These are phyloP conservation scores for Myrmophylax atrothorax DNA, from an alignment of 2,113 vertebrate genomes.

Conservation along the genomic window DNA sequence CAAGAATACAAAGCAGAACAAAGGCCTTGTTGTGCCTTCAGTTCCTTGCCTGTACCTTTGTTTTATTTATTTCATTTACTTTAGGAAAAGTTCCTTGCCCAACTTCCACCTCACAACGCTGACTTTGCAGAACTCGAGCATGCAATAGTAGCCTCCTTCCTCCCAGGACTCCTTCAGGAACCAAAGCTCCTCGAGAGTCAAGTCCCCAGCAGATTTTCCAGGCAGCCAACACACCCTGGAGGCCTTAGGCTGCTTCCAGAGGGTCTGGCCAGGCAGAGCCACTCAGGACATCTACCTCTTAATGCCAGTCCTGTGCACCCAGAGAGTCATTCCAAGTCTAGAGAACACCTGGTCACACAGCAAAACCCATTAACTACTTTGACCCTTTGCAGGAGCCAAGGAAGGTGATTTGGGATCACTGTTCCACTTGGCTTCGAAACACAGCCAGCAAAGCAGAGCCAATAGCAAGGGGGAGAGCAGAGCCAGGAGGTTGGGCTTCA, in stretches of 20 bases:
- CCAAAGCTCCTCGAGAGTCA: neutral
- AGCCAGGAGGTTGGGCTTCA: rapidly evolving
- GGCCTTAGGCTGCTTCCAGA: neutral
- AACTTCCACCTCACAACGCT: neutral
- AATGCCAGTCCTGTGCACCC: neutral
- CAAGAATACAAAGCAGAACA: conserved; percentile 22
- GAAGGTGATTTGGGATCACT: neutral
- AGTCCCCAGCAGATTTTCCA: neutral
- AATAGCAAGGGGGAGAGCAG: neutral
- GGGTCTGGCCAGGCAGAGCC: neutral
- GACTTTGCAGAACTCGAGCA: neutral
- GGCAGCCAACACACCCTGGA: neutral
- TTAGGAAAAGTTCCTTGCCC: neutral
- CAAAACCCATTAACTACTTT: neutral
- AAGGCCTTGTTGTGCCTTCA: neutral
- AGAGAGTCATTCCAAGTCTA: rapidly evolving
- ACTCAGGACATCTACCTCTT: neutral
- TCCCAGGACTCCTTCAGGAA: neutral
- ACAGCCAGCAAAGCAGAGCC: neutral
- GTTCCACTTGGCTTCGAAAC: neutral
- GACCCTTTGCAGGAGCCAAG: neutral
- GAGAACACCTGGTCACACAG: neutral
- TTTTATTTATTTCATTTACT: neutral
- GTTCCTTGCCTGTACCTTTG: neutral
- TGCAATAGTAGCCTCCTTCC: neutral